Evolutionary conservation across 2,888 invertebrate genomes (phyloP).

Genomic region (Steinernema hermaphroditum): DNA sequence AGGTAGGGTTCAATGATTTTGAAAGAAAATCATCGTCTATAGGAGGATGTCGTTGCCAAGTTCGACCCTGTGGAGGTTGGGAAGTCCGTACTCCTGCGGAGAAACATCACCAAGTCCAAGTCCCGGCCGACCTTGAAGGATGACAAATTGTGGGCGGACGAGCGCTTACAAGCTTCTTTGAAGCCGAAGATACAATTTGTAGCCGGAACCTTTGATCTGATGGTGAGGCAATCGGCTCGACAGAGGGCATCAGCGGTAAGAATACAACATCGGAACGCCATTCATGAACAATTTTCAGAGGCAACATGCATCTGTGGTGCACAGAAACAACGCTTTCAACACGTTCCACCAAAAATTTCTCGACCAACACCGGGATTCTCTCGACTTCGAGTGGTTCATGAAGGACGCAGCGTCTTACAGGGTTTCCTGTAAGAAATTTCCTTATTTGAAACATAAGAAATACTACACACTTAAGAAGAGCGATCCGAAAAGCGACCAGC

Average conservation of each 20-base stretch:
- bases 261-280: background rate
- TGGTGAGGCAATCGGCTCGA: background rate
- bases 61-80: background rate
- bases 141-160: background rate
- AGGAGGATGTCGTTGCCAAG: background rate
- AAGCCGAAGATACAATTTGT: background rate
- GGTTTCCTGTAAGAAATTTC: too few species aligned
- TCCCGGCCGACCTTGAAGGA: conserved; percentile 9
- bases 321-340: background rate
- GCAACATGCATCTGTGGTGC: background rate
- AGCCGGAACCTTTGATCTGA: background rate
- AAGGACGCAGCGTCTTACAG: too few species aligned
- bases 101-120: background rate
- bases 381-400: too few species aligned
- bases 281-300: too few species aligned
- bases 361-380: too few species aligned
- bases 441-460: too few species aligned
- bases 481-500: background rate
- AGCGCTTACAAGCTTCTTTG: background rate
- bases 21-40: background rate
- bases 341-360: background rate
- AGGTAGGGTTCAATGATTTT: background rate
- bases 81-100: background rate
- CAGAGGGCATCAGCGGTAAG: background rate
- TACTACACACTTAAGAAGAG: background rate